Base-by-base conservation (phyloP, 2,113 vertebrate genomes). In the Rousettus leschenaultii region DNA sequence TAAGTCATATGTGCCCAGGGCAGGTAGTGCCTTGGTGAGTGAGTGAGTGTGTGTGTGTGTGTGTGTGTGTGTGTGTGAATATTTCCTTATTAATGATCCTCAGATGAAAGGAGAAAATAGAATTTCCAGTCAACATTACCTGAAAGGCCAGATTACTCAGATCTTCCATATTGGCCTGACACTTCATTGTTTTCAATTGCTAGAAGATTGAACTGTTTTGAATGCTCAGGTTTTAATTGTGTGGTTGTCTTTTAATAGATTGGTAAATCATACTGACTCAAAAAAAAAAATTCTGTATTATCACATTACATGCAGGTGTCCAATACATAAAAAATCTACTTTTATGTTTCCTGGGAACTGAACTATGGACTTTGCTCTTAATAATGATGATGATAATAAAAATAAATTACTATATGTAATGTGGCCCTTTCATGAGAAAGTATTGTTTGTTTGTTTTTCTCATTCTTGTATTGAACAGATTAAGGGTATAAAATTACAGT, bases 381-480 rank as follows among this genome's bases (percentile, higher is more conserved):
- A 45, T 83, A 38, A 87, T 77, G 15, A 77, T 53, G 45, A 95
- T 77, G 53, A 71, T 80, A 96, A 96, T 96, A 96, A 97, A 96
- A 86, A 79, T 83, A 35, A 89, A 94, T 91, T 86, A 21, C 86
- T 92, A 0, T 71, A 55, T 94, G 33, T 73, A 65, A 88, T 51
- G 35, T 92, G 70, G 12, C 55, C 75, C 82, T 61, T 89, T 89
- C 43, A 40, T 94, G 38, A 84, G 51, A 77, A 77, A 65, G 51
- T 61, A 24, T 88, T 82, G 13, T 55, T 75, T 57, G 18, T 53
- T 16, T 53, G 61, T n/a, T 40, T 83, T 30, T 18, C 48, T 61
- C 43, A 16, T 88, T 89, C 65, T 91, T 55, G 22, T 63, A 70
- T 51, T 80, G 40, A 82, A n/a, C 63, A 74, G 78, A 89, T 78